phyloP scores from a whole-genome alignment of 2,888 invertebrate species.

The Eupithecia abbreviata region DNA sequence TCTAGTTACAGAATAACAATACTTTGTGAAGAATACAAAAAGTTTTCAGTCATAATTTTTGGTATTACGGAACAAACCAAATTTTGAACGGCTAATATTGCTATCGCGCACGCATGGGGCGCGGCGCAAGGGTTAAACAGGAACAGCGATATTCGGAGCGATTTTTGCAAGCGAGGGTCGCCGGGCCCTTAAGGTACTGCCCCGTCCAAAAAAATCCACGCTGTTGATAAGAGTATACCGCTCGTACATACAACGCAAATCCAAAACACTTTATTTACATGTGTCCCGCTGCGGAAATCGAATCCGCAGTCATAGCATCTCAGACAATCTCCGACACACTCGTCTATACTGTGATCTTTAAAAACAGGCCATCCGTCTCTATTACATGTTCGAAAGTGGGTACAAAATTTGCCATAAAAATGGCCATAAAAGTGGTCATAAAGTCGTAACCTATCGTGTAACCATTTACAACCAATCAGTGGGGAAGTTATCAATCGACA shows the following conservation, averaged over 20 bases:
- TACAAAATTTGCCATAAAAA: constrained; percentile 4
- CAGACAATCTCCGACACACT: background rate
- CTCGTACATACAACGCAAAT: background rate
- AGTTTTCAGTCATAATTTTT: no score
- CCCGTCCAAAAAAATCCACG: no score
- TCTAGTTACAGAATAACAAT: no score
- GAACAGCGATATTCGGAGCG: no score
- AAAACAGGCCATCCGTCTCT: background rate
- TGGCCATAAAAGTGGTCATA: constrained; percentile 15
- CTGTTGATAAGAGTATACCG: no score
- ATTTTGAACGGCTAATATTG: no score
- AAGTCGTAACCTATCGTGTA: constrained; percentile 16
- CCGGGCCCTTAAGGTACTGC: no score
- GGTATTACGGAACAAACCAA: no score
- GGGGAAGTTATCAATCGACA: background rate
- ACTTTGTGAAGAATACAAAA: no score
- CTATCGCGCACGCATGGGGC: no score
- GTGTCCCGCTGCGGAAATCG: background rate
- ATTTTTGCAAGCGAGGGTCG: no score
- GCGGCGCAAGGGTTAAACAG: no score
- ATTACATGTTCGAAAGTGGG: constrained; percentile 15
- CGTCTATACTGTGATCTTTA: background rate
- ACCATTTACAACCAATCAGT: constrained; percentile 18
- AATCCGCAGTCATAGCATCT: background rate
- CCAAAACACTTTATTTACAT: background rate